Evolutionary conservation across 30 jellyfish, hydroid and myxozoan genomes (phyloP).

Genomic region (Mastigias papua): DNA sequence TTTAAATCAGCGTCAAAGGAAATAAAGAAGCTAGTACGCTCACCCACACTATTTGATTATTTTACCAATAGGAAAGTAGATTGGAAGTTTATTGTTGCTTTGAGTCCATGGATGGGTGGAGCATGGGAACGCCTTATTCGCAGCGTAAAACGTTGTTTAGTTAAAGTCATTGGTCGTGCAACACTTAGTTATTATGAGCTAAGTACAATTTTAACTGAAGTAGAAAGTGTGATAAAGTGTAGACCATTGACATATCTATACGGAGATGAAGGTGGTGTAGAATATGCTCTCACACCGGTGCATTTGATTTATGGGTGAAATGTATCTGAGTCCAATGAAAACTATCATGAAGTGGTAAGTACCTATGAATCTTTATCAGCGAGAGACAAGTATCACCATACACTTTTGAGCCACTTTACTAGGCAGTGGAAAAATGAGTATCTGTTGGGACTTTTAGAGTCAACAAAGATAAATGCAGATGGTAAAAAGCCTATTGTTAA

Average conservation of each 20-base stretch:
- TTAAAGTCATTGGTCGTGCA: slow-evolving; percentile 38
- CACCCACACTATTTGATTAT: slow-evolving; percentile 27
- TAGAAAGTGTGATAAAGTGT: slow-evolving; percentile 27
- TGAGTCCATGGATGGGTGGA: slow-evolving; percentile 44
- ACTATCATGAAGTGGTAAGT: slow-evolving; percentile 24
- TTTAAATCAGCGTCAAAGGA: slow-evolving; percentile 18
- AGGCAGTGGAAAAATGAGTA: slow-evolving; percentile 32
- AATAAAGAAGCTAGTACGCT: slow-evolving; percentile 4
- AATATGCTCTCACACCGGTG: slow-evolving; percentile 32
- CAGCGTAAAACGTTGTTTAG: slow-evolving; percentile 41
- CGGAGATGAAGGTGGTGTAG: slow-evolving; percentile 20
- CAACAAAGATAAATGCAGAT: neutral
- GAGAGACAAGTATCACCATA: slow-evolving; percentile 28
- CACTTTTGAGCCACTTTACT: slow-evolving; percentile 4
- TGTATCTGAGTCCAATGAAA: slow-evolving; percentile 4
- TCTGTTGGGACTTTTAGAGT: slow-evolving; percentile 40
- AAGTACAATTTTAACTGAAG: slow-evolving; percentile 38
- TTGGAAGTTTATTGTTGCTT: slow-evolving; percentile 23
- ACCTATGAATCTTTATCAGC: slow-evolving; percentile 31
- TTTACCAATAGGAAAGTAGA: neutral
- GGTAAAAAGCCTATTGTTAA: neutral
- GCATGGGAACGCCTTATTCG: slow-evolving; percentile 52
- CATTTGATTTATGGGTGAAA: slow-evolving; percentile 48
- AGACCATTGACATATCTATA: slow-evolving; percentile 38
- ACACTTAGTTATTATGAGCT: slow-evolving; percentile 5